These are phyloP conservation scores for Meghimatium bilineatum DNA, from an alignment of 2,888 invertebrate species.

Conservation along the genomic window DNA sequence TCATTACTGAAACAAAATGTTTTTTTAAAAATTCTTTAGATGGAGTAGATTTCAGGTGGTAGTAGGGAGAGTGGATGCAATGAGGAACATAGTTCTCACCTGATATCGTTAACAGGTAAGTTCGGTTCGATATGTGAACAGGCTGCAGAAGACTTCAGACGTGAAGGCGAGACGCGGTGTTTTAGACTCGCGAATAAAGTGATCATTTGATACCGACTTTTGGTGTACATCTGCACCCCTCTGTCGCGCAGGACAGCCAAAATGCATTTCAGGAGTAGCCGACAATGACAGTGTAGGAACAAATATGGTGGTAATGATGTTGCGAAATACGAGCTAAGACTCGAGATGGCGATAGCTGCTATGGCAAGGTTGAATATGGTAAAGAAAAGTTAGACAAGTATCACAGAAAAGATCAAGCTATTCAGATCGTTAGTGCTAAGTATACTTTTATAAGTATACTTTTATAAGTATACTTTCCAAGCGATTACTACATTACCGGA, in stretches of 20 bases:
- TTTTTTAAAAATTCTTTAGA: background rate
- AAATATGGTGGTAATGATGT: background rate
- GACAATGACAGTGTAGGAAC: background rate
- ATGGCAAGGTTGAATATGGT: no score
- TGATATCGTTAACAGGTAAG: background rate
- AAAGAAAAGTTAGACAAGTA: no score
- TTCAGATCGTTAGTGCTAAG: no score
- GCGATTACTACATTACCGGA: background rate
- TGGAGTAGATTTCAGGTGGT: background rate
- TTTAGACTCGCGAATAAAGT: conserved; percentile 18
- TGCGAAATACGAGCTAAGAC: background rate
- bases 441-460: no score
- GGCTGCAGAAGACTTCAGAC: conserved; percentile 6
- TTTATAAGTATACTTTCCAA: no score
- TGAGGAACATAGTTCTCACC: background rate
- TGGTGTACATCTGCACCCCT: conserved; percentile 4
- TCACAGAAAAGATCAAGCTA: no score
- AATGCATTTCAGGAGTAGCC: background rate
- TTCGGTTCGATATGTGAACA: conserved; percentile 29
- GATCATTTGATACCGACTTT: conserved; percentile 37
- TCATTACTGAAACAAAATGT: background rate
- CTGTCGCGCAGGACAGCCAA: background rate
- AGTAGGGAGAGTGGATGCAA: background rate
- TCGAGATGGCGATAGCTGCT: no score
- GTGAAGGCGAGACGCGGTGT: conserved; percentile 24